Base-by-base conservation (phyloP, 1,140 invertebrate genomes). In the Microplitis mediator region DNA sequence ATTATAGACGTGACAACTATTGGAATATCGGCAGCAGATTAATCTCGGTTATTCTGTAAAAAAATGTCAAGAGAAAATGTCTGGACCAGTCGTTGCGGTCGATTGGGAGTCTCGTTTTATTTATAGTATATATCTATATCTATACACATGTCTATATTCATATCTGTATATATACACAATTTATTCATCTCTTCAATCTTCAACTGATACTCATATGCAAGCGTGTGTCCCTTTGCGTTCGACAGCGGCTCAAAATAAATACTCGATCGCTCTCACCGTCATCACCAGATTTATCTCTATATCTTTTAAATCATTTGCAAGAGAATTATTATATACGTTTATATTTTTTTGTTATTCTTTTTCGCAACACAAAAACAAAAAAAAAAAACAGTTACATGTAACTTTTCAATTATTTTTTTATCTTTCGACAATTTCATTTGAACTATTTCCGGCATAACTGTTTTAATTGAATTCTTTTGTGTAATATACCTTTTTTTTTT, bases 201-300 rank as follows among this genome's bases (percentile, higher is more conserved):
- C 32, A 64, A 64, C 50, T 14, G 31, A 52, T 63, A 63, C 62
- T 56, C 45, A 71, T 58, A 71, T 71, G 45, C 62, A 65, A 65
- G 63, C 63, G 63, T 51, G 36, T 63, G 63, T 65, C 63, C 45
- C 63, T 45, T 45, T 62, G 69, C 45, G 64, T 52, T 62, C 62
- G 62, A 71, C 69, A 71, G 36, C 60, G 32, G 51, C 35, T 71
- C 58, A 63, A 54, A 65, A 34, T 36, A 71, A 64, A 65, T 64
- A 64, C 51, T 34, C 50, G 69, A 23, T 65, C 61, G 58, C 51
- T 71, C 69, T 50, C 23, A 34, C 36, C 69, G 60, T 70, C 62
- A 64, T 63, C 69, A 65, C 23, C 62, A 54, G 61, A 23, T 50
- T 34, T 35, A 31, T 61, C 23, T 61, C 13, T 60, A 36, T 45